A percentile compares a stretch with the other conserved stretches of the same genome.
These are phyloP conservation scores for Adrianichthys oophorus DNA, from an alignment of 2,797 vertebrate species.

Conservation along the genomic window DNA sequence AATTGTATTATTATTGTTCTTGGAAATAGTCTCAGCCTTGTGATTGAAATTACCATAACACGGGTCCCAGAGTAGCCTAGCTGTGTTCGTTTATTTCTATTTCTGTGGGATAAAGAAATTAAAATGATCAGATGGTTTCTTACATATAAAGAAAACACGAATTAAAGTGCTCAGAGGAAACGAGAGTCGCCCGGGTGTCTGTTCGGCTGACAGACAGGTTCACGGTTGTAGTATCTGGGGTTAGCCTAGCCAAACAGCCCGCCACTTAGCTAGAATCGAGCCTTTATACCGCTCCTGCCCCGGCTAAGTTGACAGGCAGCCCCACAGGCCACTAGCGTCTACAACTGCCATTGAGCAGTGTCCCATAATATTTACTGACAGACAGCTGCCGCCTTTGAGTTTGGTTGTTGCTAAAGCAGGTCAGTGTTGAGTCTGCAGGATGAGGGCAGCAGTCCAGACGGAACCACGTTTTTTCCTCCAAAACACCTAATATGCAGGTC, in stretches of 20 bases:
- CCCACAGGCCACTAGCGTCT: slow-evolving; percentile 31
- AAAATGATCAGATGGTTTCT: accelerated
- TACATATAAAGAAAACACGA: neutral
- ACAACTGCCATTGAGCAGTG: slow-evolving; percentile 11
- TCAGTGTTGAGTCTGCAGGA: slow-evolving; percentile 14
- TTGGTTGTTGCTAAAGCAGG: slow-evolving; percentile 14
- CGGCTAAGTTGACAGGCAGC: slow-evolving; percentile 24
- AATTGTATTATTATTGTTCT: slow-evolving; percentile 30
- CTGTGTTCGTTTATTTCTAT: neutral
- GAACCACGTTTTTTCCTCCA: neutral
- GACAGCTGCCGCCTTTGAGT: slow-evolving; percentile 30
- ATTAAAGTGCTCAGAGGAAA: neutral
- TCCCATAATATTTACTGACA: slow-evolving; percentile 10
- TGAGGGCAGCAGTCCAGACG: no score
- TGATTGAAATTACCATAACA: slow-evolving; percentile 41
- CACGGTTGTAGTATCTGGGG: slow-evolving; percentile 27
- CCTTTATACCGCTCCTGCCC: slow-evolving; percentile 15
- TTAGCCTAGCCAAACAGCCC: slow-evolving; percentile 54
- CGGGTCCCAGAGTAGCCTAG: slow-evolving; percentile 19
- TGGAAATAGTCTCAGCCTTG: slow-evolving; percentile 49
- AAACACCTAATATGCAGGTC: no score
- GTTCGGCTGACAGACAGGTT: slow-evolving; percentile 26
- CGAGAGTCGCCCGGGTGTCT: neutral
- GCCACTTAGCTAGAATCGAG: slow-evolving; percentile 25
- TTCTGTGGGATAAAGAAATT: neutral